Base-by-base conservation (phyloP, 2,888 invertebrate species). In the Drosophila limbata region DNA sequence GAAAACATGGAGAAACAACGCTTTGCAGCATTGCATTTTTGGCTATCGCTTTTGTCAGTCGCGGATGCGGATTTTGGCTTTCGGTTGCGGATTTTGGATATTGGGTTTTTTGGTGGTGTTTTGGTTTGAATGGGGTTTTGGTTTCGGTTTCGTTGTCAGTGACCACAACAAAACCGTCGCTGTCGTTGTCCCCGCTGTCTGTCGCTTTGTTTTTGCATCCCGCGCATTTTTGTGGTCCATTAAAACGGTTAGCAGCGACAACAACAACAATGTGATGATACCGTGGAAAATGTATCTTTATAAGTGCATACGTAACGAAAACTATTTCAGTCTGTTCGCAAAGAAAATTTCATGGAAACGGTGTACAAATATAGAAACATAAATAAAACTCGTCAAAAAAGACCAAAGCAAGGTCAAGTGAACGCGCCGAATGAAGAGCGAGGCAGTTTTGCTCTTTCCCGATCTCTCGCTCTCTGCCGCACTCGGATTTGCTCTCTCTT, bases 181-280 rank as follows among this genome's bases (percentile, higher is more conserved):
- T 37, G 53, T 44, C 37, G 53, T 37, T 33, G 53, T 44, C 37
- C 48, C 13, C 13, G 52, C 15, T 17, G 47, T n/a, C 15, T 44
- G 44, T 50, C 66, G 57, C 59, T 72, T 73, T 61, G 62, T 85
- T 85, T 72, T 69, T 81, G 73, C 62, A 68, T 63, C 66, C 67
- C 69, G 33, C 74, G 75, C 81, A 81, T 75, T 79, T 81, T 88
- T 88, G 87, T 71, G 87, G 84, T 86, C 82, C 76, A 85, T 86
- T 85, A 87, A 85, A 81, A 74, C 71, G 69, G 66, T 57, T 80
- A 62, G 40, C 61, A 76, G 68, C 28, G n/a, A 19, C 70, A 68
- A 28, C 45, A 53, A 59, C 33, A 42, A 42, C 53, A 63, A n/a
- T 44, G 28, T 31, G 42, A 62, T 42, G 57, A 53, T 33, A 50